These are phyloP conservation scores for Chrysogorgia sp. DNA, from an alignment of 92 coral and sea anemone species.

Conservation along the genomic window DNA sequence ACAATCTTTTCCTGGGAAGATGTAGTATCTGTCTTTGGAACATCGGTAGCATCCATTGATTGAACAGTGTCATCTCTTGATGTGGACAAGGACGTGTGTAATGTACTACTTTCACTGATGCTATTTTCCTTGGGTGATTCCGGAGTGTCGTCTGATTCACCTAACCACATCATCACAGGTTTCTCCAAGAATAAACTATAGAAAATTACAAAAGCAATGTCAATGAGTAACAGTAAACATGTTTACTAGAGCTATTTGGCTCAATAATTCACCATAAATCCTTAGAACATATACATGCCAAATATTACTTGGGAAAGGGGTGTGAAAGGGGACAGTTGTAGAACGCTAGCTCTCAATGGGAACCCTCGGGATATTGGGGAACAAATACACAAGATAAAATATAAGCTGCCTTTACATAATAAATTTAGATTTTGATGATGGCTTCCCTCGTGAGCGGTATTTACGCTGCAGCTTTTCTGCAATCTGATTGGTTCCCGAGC, in stretches of 20 bases:
- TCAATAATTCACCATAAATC: neutral
- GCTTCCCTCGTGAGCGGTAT: no score
- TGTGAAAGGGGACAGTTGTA: no score
- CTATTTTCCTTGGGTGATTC: neutral
- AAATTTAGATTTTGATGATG: no score
- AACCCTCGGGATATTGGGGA: no score
- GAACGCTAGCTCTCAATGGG: no score
- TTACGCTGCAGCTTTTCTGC: no score
- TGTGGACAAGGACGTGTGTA: constrained; percentile 1
- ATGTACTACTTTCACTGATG: neutral
- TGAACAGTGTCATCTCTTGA: neutral
- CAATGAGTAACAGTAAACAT: neutral
- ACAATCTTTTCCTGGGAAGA: neutral
- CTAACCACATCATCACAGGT: constrained; percentile 37
- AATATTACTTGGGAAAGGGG: neutral
- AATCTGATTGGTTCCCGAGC: no score
- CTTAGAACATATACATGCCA: no score
- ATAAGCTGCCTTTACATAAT: no score
- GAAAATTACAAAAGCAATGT: neutral
- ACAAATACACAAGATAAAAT: no score
- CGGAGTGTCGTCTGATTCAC: constrained; percentile 1
- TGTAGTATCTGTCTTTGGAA: neutral
- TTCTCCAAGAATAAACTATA: constrained; percentile 33
- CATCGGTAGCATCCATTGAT: neutral
- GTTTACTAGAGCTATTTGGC: neutral